phyloP scores from a whole-genome alignment of 2,797 vertebrate species.

The Emys orbicularis region DNA sequence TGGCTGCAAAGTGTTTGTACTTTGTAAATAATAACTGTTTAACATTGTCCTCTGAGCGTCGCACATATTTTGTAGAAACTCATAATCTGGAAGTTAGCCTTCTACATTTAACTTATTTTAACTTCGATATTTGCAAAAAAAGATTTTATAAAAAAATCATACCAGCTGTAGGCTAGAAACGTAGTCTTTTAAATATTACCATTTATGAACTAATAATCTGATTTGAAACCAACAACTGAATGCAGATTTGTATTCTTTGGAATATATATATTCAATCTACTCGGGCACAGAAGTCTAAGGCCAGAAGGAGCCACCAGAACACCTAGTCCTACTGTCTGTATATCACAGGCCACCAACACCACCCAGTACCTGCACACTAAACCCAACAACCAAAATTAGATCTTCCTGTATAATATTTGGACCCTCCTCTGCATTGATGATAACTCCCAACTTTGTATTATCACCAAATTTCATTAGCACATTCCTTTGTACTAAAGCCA shows the following conservation, averaged over 20 bases:
- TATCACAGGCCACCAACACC: too few relatives aligned
- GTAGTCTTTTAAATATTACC: not conserved
- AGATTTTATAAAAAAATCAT: too few relatives aligned
- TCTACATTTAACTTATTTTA: too few relatives aligned
- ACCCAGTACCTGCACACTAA: too few relatives aligned
- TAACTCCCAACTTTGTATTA: not conserved
- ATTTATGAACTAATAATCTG: not conserved
- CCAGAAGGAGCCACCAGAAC: too few relatives aligned
- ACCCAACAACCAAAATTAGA: not conserved
- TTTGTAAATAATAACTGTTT: not conserved
- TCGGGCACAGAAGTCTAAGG: too few relatives aligned
- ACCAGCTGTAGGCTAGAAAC: too few relatives aligned
- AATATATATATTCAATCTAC: not conserved
- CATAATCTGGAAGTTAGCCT: too few relatives aligned
- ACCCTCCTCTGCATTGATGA: not conserved
- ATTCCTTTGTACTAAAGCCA: not conserved
- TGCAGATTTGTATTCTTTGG: not conserved
- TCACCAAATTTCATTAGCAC: not conserved
- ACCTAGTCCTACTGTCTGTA: too few relatives aligned
- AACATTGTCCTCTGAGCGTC: not conserved
- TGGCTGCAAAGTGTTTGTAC: not conserved
- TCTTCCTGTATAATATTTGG: not conserved
- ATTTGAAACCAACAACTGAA: not conserved
- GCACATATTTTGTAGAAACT: not conserved
- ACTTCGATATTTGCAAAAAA: too few relatives aligned